Percentiles rank a stretch among this genome's conserved stretches.
Evolutionary conservation across 2,797 vertebrate genomes (phyloP).

Genomic region (Fratercula arctica): DNA sequence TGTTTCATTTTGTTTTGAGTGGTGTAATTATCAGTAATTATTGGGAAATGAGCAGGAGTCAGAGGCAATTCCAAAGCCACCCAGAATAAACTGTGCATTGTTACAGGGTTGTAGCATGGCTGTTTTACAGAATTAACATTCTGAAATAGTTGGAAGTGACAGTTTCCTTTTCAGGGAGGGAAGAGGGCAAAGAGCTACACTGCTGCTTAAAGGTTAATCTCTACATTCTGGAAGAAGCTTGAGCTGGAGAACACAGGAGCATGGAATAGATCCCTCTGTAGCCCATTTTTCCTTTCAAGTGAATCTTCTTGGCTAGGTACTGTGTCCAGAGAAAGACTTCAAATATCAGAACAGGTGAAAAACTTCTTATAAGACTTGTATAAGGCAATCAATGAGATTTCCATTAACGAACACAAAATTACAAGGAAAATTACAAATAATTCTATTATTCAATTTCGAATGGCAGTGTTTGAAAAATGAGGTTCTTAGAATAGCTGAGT

Average conservation of each 20-base stretch:
- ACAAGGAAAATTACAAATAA: neutral
- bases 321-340: neutral
- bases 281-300: neutral
- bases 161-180: slow-evolving; percentile 61
- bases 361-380: neutral
- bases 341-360: slow-evolving; percentile 4
- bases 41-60: slow-evolving; percentile 78
- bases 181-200: slow-evolving; percentile 36
- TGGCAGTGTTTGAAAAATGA: neutral
- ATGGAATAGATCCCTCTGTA: neutral
- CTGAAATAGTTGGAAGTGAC: slow-evolving; percentile 74
- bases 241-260: neutral
- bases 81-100: slow-evolving; percentile 77
- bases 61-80: slow-evolving; percentile 74
- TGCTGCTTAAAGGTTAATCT: slow-evolving; percentile 26
- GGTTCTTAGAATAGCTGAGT: slow-evolving; percentile 7
- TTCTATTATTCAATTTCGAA: neutral
- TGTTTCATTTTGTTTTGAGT: slow-evolving; percentile 76
- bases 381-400: neutral
- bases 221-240: neutral
- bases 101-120: slow-evolving; percentile 41
- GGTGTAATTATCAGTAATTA: slow-evolving; percentile 79
- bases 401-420: neutral
- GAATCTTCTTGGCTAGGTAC: neutral
- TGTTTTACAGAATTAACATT: slow-evolving; percentile 68